Percentiles rank a stretch among this genome's conserved stretches.
Conservation (phyloP, 2,113 vertebrate genomes). For the Romanogobio albipinnatus region DNA sequence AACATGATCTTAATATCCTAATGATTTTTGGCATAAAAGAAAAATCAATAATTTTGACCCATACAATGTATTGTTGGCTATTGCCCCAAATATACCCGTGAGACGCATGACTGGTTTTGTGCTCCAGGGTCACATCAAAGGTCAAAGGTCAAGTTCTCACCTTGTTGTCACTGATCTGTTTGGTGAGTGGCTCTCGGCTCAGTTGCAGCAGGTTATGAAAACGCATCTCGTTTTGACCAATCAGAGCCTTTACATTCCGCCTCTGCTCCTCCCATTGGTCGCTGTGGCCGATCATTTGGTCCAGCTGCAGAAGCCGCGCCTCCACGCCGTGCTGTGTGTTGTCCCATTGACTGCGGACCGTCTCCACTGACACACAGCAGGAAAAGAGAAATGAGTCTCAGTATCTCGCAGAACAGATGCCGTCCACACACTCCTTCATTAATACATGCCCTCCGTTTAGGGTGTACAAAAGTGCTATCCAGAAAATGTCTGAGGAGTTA, state of each 20-base stretch:
- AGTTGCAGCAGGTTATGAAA: conserved; percentile 81
- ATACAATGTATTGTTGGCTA: no score
- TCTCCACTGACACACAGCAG: conserved; percentile 82
- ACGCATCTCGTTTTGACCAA: conserved; percentile 83
- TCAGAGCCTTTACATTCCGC: conserved; percentile 82
- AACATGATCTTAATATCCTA: no score
- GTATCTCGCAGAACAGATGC: background rate
- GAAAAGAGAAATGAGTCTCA: background rate
- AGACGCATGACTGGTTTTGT: no score
- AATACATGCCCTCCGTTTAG: background rate
- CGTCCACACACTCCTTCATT: background rate
- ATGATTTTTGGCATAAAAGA: no score
- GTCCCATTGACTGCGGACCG: conserved; percentile 92
- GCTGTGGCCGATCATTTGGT: conserved; percentile 87
- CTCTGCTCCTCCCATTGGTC: conserved; percentile 88
- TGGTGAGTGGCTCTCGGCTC: conserved; percentile 80
- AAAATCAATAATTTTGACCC: no score
- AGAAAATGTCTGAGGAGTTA: background rate
- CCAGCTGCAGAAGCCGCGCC: conserved; percentile 87
- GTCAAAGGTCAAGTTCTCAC: conserved; percentile 69
- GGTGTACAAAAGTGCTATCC: background rate
- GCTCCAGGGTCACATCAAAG: background rate
- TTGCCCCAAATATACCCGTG: no score
- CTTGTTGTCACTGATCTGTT: conserved; percentile 88
- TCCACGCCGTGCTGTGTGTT: conserved; percentile 88